Base-by-base conservation (phyloP, 1,140 invertebrate species). In the Zaprionus ghesquierei region DNA sequence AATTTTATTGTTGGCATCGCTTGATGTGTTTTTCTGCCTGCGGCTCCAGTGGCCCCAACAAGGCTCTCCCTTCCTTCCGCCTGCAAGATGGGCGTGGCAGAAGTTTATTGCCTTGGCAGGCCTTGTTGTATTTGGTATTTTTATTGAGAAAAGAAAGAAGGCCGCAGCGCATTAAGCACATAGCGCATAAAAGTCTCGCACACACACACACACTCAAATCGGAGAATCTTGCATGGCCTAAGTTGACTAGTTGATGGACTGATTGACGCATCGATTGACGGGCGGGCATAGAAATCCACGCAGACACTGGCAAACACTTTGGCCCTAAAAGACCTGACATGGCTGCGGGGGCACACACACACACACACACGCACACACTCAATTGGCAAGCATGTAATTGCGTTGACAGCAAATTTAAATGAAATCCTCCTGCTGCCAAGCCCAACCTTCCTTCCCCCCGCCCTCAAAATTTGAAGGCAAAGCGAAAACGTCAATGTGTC, bases 371-470 rank as follows among this genome's bases (percentile, higher is more conserved):
- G 27, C 15, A 27, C 25, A 54, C 27, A 49, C 53, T 22, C 54
- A 46, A 69, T 61, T 77, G 75, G 72, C 53, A 77, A 79, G 73
- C 79, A 87, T 79, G 84, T 89, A 89, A 89, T 89, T 89, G 84
- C 84, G 79, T 89, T 89, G 84, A 89, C 84, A 89, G 84, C 85
- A 89, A 89, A 89, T 89, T 89, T 89, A 89, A 89, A 89, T 84
- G 79, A 89, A 89, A 89, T 89, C 74, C 81, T 70, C 71, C 54
- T 13, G 18, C 41, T 38, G 12, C 35, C 12, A 2, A 5, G 13
- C n/a, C 38, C 38, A 9, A 2, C 15, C 0, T 18, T 4, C 4
- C 12, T 3, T n/a, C 12, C 35, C 6, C 50, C 41, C 20, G 50
- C 27, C 51, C 25, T 22, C 15, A 41, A 49, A 29, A 35, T 46